phyloP scores from a whole-genome alignment of 2,888 invertebrate genomes.

The Phortica okadai region DNA sequence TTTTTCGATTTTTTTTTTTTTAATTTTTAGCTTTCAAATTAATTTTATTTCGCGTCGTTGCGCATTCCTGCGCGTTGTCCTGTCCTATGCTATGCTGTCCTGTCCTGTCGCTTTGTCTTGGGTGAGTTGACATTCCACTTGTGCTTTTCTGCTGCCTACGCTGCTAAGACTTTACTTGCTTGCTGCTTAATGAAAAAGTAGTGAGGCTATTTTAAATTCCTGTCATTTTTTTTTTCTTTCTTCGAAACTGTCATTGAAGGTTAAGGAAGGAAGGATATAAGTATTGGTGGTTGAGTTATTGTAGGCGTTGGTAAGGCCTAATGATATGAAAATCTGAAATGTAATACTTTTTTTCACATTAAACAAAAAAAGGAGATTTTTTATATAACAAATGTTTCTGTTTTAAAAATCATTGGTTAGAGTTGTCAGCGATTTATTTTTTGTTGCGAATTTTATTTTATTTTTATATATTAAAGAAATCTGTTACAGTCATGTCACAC shows the following conservation, averaged over 20 bases:
- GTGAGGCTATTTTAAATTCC: conserved; percentile 28
- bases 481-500: not conserved
- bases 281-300: too few species aligned
- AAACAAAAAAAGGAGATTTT: too few species aligned
- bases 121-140: conserved; percentile 51
- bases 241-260: not conserved
- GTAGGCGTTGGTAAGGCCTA: too few species aligned
- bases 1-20: conserved; percentile 53
- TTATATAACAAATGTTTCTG: too few species aligned
- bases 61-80: conserved; percentile 44
- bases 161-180: not conserved
- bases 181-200: conserved; percentile 46
- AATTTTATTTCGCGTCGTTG: conserved; percentile 61
- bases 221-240: not conserved
- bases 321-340: too few species aligned
- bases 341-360: too few species aligned
- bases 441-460: too few species aligned
- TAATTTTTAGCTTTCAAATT: conserved; percentile 59
- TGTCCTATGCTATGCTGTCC: not conserved
- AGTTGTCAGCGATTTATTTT: too few species aligned
- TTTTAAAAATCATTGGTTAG: too few species aligned
- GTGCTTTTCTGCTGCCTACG: conserved; percentile 37
- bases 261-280: too few species aligned
- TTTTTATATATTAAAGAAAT: too few species aligned
- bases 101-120: not conserved